Base-by-base conservation (phyloP, 2,113 vertebrate genomes). In the Bos indicus region DNA sequence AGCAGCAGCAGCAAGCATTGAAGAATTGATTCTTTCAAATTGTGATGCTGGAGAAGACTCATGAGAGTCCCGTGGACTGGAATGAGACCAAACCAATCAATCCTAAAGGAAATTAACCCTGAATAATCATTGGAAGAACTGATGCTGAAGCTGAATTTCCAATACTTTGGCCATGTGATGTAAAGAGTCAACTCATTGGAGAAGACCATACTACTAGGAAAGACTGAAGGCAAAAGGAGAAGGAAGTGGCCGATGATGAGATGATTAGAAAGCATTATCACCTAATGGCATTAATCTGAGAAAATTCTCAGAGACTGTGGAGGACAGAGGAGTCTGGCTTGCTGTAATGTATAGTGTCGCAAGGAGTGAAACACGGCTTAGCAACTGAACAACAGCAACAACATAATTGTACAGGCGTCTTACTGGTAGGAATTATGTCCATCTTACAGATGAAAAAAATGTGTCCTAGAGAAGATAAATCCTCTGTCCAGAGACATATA, bases 361-460 rank as follows among this genome's bases (percentile, higher is more conserved):
- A 21, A 25, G 36, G n/a, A 74, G 30, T 25, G 17, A 23, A 40
- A 74, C 67, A 40, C 2, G 2, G 36, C 67, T 74, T 40, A 25
- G 67, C n/a, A 40, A 74, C 21, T 74, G 1, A 71, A 23, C 19
- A 74, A 74, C n/a, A 21, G 11, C 25, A 60, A 28, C 21, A 74
- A 11, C 62, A 16, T 77, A 86, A 86, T 93, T 86, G 96, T 83
- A 82, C 21, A 88, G 46, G 59, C 51, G 10, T 87, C 33, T 74
- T n/a, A 51, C 1, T 54, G n/a, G 51, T 51, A 60, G 77, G 51
- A 48, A 43, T 80, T 81, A 51, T 81, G 83, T 54, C 26, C n/a
- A 52, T 82, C 85, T 89, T 92, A 78, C 62, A 93, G n/a, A 36
- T 60, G 33, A 97, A 64, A 62, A 82, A 57, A 15, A 23, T 26